These are phyloP conservation scores for Beris chalybata DNA, from an alignment of 2,888 invertebrate species.

Conservation along the genomic window DNA sequence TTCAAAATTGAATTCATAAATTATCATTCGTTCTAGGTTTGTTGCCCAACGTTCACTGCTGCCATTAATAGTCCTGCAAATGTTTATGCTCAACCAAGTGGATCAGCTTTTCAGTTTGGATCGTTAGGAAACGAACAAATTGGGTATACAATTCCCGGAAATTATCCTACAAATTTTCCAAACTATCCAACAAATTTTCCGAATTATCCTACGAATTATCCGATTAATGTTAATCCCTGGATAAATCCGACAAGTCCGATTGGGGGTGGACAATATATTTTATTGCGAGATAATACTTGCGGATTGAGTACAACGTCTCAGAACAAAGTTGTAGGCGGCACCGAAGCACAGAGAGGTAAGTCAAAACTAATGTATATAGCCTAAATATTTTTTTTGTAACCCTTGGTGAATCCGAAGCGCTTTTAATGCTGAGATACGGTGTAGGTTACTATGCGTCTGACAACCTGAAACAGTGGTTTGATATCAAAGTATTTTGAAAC, in stretches of 20 bases:
- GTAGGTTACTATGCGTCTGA: too few relatives aligned
- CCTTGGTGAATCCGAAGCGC: too few relatives aligned
- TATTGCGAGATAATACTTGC: slow-evolving; percentile 52
- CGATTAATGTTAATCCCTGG: not conserved
- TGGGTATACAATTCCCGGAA: not conserved
- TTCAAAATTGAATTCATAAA: too few relatives aligned
- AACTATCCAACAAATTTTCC: slow-evolving; percentile 5
- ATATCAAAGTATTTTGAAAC: too few relatives aligned
- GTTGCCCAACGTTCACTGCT: slow-evolving; percentile 32
- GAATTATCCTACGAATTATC: not conserved
- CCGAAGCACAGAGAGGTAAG: slow-evolving; percentile 47
- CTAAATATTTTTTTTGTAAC: too few relatives aligned
- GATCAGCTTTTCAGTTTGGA: slow-evolving; percentile 33
- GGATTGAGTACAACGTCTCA: slow-evolving; percentile 58
- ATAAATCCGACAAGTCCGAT: slow-evolving; percentile 2
- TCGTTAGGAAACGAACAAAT: slow-evolving; percentile 1
- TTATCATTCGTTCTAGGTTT: slow-evolving; percentile 33
- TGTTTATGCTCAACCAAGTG: not conserved
- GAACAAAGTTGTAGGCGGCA: slow-evolving; percentile 63
- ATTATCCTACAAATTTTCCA: not conserved
- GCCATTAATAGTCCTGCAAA: too few relatives aligned
- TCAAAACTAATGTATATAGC: not conserved
- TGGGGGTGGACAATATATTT: slow-evolving; percentile 8
- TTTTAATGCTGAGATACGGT: too few relatives aligned
- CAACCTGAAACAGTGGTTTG: too few relatives aligned